Percentiles rank a stretch among this genome's conserved stretches.
Conservation (phyloP, 2,888 invertebrate genomes). For the Noctua pronuba region DNA sequence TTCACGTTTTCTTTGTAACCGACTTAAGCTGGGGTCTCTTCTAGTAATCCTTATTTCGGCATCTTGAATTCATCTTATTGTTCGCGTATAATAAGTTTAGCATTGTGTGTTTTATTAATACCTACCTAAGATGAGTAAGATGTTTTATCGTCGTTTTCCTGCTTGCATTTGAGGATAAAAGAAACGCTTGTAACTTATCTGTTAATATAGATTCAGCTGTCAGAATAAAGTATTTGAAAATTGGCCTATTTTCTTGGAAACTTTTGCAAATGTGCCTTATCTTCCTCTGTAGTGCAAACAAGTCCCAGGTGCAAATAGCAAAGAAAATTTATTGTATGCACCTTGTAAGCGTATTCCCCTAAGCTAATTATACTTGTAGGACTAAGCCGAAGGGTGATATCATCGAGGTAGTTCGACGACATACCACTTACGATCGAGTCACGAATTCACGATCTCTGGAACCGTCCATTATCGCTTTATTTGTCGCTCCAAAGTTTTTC, state of each 20-base stretch:
- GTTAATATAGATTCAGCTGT: neutral
- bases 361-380: slow-evolving; percentile 51
- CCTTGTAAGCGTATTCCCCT: slow-evolving; percentile 29
- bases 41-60: slow-evolving; percentile 26
- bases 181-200: neutral
- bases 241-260: neutral
- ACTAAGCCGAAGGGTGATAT: slow-evolving; percentile 48
- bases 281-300: neutral
- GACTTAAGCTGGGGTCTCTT: slow-evolving; percentile 10
- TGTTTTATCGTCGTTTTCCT: slow-evolving; percentile 17
- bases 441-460: slow-evolving; percentile 43
- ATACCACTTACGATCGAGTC: slow-evolving; percentile 24
- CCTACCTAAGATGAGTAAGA: slow-evolving; percentile 11
- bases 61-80: slow-evolving; percentile 30
- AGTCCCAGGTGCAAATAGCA: slow-evolving; percentile 22
- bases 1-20: slow-evolving; percentile 35
- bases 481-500: slow-evolving; percentile 6
- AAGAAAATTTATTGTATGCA: slow-evolving; percentile 30
- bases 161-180: slow-evolving; percentile 9
- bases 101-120: slow-evolving; percentile 26
- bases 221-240: neutral
- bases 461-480: neutral
- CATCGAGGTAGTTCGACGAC: slow-evolving; percentile 26
- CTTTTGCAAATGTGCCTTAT: neutral
- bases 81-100: neutral